Percentiles rank a stretch among this genome's conserved stretches.
Evolutionary conservation across 2,888 invertebrate genomes (phyloP).

Genomic region (Ecdyonurus torrentis): DNA sequence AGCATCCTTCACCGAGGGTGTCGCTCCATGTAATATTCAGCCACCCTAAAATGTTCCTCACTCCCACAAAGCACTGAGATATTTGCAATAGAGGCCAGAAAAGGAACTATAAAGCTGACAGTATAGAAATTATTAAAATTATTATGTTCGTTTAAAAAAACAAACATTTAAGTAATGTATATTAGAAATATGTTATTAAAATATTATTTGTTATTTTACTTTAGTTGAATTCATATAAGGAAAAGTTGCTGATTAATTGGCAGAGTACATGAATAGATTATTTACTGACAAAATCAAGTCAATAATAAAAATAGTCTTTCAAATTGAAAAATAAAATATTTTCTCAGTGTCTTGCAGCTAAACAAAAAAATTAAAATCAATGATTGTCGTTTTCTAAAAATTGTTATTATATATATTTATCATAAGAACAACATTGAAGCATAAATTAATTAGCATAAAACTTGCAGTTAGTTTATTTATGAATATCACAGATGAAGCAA

Average conservation of each 20-base stretch:
- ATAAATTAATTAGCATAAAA: too few species aligned
- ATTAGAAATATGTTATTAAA: too few species aligned
- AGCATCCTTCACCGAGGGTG: neutral
- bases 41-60: neutral
- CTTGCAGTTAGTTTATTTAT: too few species aligned
- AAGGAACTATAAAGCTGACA: neutral
- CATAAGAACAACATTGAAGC: neutral
- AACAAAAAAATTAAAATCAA: neutral
- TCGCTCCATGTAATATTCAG: neutral
- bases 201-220: too few species aligned
- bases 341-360: neutral
- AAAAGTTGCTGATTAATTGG: too few species aligned
- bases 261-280: too few species aligned
- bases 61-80: neutral
- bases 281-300: too few species aligned
- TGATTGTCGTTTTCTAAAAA: neutral
- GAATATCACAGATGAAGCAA: neutral
- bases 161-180: too few species aligned
- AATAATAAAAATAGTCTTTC: too few species aligned
- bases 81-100: neutral
- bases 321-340: too few species aligned
- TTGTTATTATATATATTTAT: neutral
- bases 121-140: neutral
- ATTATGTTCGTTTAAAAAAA: too few species aligned
- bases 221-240: too few species aligned